Conservation (phyloP, 2,888 invertebrate species). For the Synanthedon myopaeformis region DNA sequence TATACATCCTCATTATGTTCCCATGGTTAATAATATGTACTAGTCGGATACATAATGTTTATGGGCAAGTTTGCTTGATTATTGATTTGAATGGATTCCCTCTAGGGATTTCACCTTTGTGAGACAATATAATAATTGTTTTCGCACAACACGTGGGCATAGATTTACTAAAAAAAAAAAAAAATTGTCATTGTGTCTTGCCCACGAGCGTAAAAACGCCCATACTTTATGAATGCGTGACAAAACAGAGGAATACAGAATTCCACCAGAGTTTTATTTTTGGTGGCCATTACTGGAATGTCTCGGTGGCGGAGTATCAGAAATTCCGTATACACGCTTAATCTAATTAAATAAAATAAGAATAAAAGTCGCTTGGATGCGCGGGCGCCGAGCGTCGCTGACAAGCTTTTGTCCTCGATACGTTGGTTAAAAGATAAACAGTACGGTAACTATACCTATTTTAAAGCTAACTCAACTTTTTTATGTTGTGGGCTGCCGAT, state of each 20-base stretch:
- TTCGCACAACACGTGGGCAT: too few relatives aligned
- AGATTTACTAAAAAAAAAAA: too few relatives aligned
- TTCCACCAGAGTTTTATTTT: background rate
- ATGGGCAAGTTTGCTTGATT: too few relatives aligned
- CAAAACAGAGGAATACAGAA: background rate
- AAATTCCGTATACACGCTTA: constrained; percentile 6
- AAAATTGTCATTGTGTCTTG: background rate
- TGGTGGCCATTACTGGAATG: background rate
- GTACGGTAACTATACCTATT: too few relatives aligned
- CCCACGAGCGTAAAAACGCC: background rate
- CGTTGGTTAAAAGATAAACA: background rate
- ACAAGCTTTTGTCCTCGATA: constrained; percentile 27
- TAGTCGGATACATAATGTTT: too few relatives aligned
- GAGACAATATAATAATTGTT: too few relatives aligned
- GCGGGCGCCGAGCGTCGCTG: constrained; percentile 22
- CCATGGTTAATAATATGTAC: too few relatives aligned
- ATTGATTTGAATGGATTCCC: too few relatives aligned
- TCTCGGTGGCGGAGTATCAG: background rate
- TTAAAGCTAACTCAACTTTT: too few relatives aligned
- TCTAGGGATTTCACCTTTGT: too few relatives aligned
- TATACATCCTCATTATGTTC: too few relatives aligned
- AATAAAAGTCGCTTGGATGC: constrained; percentile 11
- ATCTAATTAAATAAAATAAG: constrained; percentile 9
- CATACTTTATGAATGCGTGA: background rate
- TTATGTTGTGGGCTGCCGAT: too few relatives aligned